Percentiles rank a stretch among this genome's conserved stretches.
Conservation (phyloP, 2,113 vertebrate species). For the Thalassoma bifasciatum region DNA sequence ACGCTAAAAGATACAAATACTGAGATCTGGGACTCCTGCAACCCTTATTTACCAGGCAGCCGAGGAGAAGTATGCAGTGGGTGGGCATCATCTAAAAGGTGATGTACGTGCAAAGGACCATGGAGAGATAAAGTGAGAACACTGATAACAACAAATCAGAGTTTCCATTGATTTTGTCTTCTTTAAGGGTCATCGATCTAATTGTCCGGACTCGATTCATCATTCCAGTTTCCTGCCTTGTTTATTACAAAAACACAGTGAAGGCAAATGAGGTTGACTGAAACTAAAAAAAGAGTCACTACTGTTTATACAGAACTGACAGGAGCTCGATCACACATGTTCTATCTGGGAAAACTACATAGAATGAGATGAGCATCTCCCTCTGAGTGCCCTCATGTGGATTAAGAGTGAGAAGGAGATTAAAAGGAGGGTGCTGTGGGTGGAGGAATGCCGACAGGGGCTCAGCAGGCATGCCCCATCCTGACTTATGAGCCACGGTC, state of each 20-base stretch:
- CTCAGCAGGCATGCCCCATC: conserved; percentile 75
- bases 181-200: neutral
- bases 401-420: conserved; percentile 47
- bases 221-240: conserved; percentile 5
- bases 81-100: conserved; percentile 13
- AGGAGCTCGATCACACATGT: conserved; percentile 57
- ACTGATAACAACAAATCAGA: conserved; percentile 29
- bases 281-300: conserved; percentile 39
- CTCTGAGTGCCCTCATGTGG: conserved; percentile 65
- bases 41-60: conserved; percentile 64
- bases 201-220: neutral
- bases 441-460: conserved; percentile 75
- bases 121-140: conserved; percentile 27
- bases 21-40: conserved; percentile 42
- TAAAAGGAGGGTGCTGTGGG: conserved; percentile 46
- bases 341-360: conserved; percentile 38
- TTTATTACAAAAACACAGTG: conserved; percentile 7
- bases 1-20: conserved; percentile 33
- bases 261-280: conserved; percentile 2
- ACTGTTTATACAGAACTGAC: conserved; percentile 70
- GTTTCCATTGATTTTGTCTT: conserved; percentile 18
- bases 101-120: conserved; percentile 48
- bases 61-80: conserved; percentile 58
- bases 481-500: conserved; percentile 72
- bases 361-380: conserved; percentile 69